A percentile compares a stretch with the other conserved stretches of the same genome.
Evolutionary conservation across 2,113 vertebrate species (phyloP).

Genomic region (Grantiella picta): DNA sequence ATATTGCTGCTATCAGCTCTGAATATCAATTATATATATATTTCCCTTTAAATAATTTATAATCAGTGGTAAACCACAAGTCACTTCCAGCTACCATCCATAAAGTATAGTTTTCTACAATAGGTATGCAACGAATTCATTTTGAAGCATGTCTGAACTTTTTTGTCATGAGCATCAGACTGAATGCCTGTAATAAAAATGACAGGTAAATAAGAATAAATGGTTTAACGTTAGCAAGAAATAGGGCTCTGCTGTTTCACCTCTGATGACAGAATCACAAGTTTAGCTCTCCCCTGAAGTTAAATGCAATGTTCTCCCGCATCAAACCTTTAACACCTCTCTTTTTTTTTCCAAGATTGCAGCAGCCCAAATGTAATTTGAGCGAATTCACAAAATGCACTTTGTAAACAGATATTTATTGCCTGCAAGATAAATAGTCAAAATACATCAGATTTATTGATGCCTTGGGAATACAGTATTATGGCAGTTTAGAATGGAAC

Average conservation of each 20-base stretch:
- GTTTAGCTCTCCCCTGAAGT: slow-evolving; percentile 73
- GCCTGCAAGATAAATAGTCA: slow-evolving; percentile 73
- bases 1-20: neutral
- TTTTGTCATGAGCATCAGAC: slow-evolving; percentile 60
- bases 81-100: slow-evolving; percentile 31
- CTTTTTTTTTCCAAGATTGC: slow-evolving; percentile 17
- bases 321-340: slow-evolving; percentile 57
- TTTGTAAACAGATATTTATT: slow-evolving; percentile 72
- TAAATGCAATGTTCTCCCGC: slow-evolving; percentile 65
- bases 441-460: slow-evolving; percentile 72
- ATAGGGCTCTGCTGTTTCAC: slow-evolving; percentile 58
- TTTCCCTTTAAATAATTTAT: neutral
- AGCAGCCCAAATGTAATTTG: slow-evolving; percentile 73
- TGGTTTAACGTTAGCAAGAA: slow-evolving; percentile 55
- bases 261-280: slow-evolving; percentile 70
- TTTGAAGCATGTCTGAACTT: slow-evolving; percentile 63
- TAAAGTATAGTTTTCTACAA: slow-evolving; percentile 47
- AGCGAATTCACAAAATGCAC: slow-evolving; percentile 64
- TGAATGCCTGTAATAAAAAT: slow-evolving; percentile 74
- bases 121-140: slow-evolving; percentile 30
- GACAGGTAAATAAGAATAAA: slow-evolving; percentile 76
- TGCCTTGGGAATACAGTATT: slow-evolving; percentile 51
- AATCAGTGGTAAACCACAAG: slow-evolving; percentile 12
- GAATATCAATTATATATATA: neutral
- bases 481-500: slow-evolving; percentile 39